phyloP scores from a whole-genome alignment of 2,113 vertebrate species.

The Pachycephala philippinensis region DNA sequence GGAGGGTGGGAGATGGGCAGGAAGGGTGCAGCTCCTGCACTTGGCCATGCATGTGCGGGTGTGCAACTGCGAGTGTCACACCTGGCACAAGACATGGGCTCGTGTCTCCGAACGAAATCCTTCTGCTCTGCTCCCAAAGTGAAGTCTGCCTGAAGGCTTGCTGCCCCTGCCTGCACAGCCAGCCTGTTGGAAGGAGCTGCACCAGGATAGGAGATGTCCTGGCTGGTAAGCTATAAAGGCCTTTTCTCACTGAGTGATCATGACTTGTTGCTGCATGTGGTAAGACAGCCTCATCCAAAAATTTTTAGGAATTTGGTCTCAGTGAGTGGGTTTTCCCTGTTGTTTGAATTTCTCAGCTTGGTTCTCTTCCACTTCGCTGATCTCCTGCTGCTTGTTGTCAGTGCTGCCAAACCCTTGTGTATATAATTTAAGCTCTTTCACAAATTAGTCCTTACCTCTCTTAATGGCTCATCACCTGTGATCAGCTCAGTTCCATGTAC shows the following conservation, averaged over 20 bases:
- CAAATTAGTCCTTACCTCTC: neutral
- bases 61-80: neutral
- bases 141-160: neutral
- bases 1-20: neutral
- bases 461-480: neutral
- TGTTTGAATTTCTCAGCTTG: neutral
- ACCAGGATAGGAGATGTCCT: neutral
- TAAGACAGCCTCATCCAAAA: neutral
- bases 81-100: neutral
- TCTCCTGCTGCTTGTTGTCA: neutral
- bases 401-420: neutral
- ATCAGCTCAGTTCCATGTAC: neutral
- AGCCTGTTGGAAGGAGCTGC: neutral
- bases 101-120: accelerated
- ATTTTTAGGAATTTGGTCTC: neutral
- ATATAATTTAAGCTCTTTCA: neutral
- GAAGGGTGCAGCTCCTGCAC: neutral
- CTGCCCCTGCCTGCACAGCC: neutral
- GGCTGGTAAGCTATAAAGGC: neutral
- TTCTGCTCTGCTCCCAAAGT: neutral
- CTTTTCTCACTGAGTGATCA: neutral
- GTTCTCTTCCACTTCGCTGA: neutral
- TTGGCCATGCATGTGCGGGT: accelerated
- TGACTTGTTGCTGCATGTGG: neutral
- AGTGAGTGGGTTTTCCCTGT: neutral